phyloP scores from a whole-genome alignment of 2,888 invertebrate genomes.

The Nephrotoma flavescens region DNA sequence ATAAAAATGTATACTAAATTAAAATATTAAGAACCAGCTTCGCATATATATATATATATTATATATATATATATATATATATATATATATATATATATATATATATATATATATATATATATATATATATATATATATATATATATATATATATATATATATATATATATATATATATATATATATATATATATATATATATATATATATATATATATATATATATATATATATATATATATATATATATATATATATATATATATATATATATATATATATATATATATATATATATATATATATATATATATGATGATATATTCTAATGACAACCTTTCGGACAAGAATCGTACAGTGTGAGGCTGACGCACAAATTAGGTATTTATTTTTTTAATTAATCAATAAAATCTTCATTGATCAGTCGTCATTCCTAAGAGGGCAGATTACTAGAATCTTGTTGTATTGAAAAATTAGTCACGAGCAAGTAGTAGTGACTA shows the following conservation, averaged over 20 bases:
- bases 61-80: background rate
- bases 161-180: background rate
- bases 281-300: background rate
- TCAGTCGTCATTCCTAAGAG: too few relatives aligned
- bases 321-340: too few relatives aligned
- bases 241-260: background rate
- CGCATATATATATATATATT: background rate
- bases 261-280: background rate
- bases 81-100: background rate
- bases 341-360: background rate
- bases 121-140: background rate
- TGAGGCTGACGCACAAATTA: too few relatives aligned
- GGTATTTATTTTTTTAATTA: too few relatives aligned
- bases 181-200: background rate
- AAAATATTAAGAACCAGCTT: too few relatives aligned
- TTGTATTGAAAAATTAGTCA: too few relatives aligned
- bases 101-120: background rate
- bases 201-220: background rate
- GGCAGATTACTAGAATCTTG: too few relatives aligned
- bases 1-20: too few relatives aligned
- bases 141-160: background rate
- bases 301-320: background rate
- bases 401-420: too few relatives aligned
- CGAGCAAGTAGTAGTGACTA: too few relatives aligned
- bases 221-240: background rate